These are phyloP conservation scores for Lethenteron camtschaticum DNA, from an alignment of 2,113 vertebrate genomes.

Conservation along the genomic window DNA sequence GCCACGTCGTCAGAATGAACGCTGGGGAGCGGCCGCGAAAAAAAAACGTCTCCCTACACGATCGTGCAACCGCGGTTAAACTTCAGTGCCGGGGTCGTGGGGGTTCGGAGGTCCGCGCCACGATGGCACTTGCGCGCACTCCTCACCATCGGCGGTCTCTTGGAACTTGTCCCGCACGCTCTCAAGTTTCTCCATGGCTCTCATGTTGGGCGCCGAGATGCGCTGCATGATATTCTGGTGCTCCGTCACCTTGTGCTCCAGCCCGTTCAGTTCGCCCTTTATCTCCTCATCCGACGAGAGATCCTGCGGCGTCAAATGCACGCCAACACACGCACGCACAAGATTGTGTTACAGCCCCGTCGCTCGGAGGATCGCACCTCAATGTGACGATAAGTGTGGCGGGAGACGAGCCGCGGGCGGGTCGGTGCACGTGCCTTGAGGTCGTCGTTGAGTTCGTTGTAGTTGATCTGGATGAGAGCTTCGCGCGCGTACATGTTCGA, in stretches of 20 bases:
- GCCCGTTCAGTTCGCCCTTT: slow-evolving; percentile 13
- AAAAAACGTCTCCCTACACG: no score
- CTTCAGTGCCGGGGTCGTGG: no score
- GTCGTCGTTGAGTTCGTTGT: slow-evolving; percentile 25
- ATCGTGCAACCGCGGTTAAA: no score
- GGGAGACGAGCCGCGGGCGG: no score
- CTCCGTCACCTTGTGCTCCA: slow-evolving; percentile 26
- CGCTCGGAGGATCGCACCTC: no score
- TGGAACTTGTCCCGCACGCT: slow-evolving; percentile 38
- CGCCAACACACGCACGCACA: not conserved
- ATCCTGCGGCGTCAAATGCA: not conserved
- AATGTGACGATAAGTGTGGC: no score
- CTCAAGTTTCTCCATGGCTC: slow-evolving; percentile 46
- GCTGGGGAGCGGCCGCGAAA: no score
- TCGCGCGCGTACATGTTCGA: slow-evolving; percentile 45
- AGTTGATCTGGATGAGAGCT: slow-evolving; percentile 42
- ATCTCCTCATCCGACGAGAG: not conserved
- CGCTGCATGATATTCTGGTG: slow-evolving; percentile 28
- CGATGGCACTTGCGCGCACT: not conserved
- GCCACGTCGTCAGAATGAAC: no score
- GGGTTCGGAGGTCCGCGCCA: no score
- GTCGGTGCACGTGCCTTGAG: slow-evolving; percentile 26
- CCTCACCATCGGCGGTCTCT: slow-evolving; percentile 43
- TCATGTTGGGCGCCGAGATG: slow-evolving; percentile 50
- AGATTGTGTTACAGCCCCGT: no score